Base-by-base conservation (phyloP, 2,888 invertebrate species). In the Autographa pulchrina region DNA sequence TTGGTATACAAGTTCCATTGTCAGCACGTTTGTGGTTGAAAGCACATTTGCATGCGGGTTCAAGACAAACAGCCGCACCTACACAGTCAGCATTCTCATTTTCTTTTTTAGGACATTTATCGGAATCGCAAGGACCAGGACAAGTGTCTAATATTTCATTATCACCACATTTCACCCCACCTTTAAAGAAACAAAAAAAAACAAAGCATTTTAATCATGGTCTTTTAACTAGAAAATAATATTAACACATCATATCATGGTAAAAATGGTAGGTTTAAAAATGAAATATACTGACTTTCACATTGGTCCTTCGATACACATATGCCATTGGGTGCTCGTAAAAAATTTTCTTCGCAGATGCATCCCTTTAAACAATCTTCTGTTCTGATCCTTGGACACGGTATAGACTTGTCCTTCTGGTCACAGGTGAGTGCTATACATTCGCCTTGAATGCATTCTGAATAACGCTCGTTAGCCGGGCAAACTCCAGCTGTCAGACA, bases 1-100 rank as follows among this genome's bases (percentile, higher is more conserved):
- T 85, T 5, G 82, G 82, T 70, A 90, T 89, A 67, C 90, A 92
- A 9, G 87, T 87, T 5, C 89, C 90, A 61, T 91, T 91, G 0
- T 70, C 68, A 43, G 83, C 85, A 20, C 88, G 86, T 14, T 86
- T 81, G 16, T 81, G 70, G 74, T 92, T 91, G 72, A 91, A 90
- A 0, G 61, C 20, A 35, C 92, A 92, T 54, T 87, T 88, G 80
- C 92, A 92, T 3, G 60, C 78, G 0, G 90, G 80, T 5, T 80
- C 70, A 0, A 88, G 88, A 38, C 91, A 91, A 0, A 68, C 60
- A 0, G 74, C 48, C 0, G 88, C 86, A 11, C 41, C 65, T 0
- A 64, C 18, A 58, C 90, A 91, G 69, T 31, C 8, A 1, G 65
- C 60, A 8, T 78, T 72, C 0, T 85, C 78, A 0, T 70, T 67